Conservation (phyloP, 2,888 invertebrate genomes). For the Tiliacea aurago region DNA sequence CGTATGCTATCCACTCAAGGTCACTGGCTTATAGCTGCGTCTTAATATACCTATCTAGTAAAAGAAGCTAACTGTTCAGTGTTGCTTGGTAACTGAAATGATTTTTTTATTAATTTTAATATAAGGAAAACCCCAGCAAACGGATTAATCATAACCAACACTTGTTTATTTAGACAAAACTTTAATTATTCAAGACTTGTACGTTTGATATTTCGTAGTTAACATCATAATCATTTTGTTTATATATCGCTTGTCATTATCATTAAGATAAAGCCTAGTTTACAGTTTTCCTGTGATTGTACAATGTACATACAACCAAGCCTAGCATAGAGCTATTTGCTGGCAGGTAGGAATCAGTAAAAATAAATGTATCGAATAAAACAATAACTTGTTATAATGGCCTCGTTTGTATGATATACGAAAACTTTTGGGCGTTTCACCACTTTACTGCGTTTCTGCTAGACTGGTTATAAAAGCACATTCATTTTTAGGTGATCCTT, state of each 20-base stretch:
- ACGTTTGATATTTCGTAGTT: too few species aligned
- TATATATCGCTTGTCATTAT: not conserved
- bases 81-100: not conserved
- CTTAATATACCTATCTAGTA: too few species aligned
- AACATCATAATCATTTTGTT: too few species aligned
- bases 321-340: not conserved
- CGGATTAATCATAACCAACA: not conserved
- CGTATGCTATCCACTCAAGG: too few species aligned
- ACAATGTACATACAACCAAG: not conserved
- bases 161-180: not conserved
- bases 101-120: too few species aligned
- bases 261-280: not conserved
- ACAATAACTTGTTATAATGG: not conserved
- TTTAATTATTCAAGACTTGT: too few species aligned
- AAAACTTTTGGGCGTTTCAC: not conserved
- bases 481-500: not conserved
- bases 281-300: not conserved
- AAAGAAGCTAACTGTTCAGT: not conserved
- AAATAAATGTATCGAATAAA: not conserved
- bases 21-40: too few species aligned
- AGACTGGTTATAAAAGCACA: constrained; percentile 1
- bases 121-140: not conserved
- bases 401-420: not conserved
- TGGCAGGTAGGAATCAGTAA: not conserved
- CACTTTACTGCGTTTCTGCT: not conserved